These are phyloP conservation scores for Dendrolimus pini DNA, from an alignment of 2,888 invertebrate genomes.

Conservation along the genomic window DNA sequence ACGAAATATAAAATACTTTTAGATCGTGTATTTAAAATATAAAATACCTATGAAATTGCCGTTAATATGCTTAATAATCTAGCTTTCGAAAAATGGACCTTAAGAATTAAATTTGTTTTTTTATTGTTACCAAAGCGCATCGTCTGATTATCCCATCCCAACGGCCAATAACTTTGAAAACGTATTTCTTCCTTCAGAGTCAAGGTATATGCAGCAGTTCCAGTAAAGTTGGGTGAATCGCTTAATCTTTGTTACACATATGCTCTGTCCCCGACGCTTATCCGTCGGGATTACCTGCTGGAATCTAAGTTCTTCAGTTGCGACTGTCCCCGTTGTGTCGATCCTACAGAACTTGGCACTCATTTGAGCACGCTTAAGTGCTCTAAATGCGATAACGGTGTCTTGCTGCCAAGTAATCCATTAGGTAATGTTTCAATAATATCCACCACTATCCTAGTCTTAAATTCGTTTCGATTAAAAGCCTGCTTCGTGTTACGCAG, in stretches of 20 bases:
- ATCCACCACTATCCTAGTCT: background rate
- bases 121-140: no score
- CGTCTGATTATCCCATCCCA: no score
- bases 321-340: constrained; percentile 83
- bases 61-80: no score
- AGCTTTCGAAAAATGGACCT: no score
- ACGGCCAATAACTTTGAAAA: no score
- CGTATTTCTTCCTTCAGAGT: constrained; percentile 61
- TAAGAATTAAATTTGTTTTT: no score
- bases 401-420: constrained; percentile 79
- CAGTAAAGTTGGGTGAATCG: constrained; percentile 79
- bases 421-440: constrained; percentile 67
- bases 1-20: no score
- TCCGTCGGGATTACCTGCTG: constrained; percentile 81
- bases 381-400: constrained; percentile 83
- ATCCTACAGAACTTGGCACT: constrained; percentile 88
- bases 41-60: no score
- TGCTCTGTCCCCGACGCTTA: constrained; percentile 82
- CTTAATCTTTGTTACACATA: constrained; percentile 87
- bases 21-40: no score
- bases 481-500: background rate
- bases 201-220: constrained; percentile 81
- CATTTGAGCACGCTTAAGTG: constrained; percentile 88
- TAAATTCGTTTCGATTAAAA: background rate
- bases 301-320: constrained; percentile 90